Evolutionary conservation across 2,797 vertebrate species (phyloP).

Genomic region (Channa striata): DNA sequence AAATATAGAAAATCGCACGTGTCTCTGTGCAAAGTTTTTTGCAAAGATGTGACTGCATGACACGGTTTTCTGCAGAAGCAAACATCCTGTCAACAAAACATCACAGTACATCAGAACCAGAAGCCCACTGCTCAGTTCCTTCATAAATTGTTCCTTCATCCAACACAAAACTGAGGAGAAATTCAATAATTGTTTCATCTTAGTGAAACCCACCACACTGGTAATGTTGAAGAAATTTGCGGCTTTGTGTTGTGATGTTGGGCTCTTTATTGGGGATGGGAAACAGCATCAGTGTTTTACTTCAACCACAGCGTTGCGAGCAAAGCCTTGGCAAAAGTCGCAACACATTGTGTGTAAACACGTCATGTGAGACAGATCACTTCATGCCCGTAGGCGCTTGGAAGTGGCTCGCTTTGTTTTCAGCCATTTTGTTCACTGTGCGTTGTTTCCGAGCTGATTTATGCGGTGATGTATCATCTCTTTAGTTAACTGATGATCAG

Average conservation of each 20-base stretch:
- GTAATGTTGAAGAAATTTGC: constrained; percentile 33
- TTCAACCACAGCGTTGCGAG: constrained; percentile 17
- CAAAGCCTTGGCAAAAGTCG: constrained; percentile 9
- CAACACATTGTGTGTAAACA: constrained; percentile 46
- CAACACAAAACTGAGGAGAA: constrained; percentile 8
- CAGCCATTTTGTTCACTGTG: not conserved
- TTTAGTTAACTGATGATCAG: constrained; percentile 1
- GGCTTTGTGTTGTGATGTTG: constrained; percentile 27
- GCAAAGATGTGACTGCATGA: constrained; percentile 4
- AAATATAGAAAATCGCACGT: not conserved
- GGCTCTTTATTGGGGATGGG: constrained; percentile 32
- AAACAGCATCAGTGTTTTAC: constrained; percentile 35
- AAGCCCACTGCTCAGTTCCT: not conserved
- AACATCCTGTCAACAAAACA: constrained; percentile 5
- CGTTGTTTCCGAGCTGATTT: not conserved
- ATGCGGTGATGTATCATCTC: not conserved
- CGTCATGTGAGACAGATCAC: constrained; percentile 38
- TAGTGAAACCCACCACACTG: constrained; percentile 29
- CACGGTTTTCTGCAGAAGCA: constrained; percentile 10
- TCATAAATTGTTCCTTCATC: constrained; percentile 30
- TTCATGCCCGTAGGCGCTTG: not conserved
- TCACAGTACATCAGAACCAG: constrained; percentile 13
- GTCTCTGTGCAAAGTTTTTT: not conserved
- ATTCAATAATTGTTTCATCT: constrained; percentile 28
- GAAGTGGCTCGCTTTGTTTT: constrained; percentile 12